phyloP scores from a whole-genome alignment of 1,140 invertebrate species.

The Penaeus indicus region DNA sequence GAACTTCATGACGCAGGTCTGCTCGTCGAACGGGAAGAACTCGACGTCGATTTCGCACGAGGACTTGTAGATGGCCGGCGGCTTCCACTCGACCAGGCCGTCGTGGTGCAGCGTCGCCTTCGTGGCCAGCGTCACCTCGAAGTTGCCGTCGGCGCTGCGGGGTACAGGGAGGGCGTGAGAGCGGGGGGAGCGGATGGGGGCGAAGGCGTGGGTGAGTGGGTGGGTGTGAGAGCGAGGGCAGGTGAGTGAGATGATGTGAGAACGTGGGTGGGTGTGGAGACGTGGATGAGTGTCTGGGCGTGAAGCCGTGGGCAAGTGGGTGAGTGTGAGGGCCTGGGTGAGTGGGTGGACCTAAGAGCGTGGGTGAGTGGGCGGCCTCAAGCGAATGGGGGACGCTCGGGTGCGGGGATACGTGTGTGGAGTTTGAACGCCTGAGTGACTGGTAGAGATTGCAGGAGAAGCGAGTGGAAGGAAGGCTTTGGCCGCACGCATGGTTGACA shows the following conservation, averaged over 20 bases:
- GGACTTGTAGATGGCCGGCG: conserved; percentile 57
- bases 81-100: conserved; percentile 57
- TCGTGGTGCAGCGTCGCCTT: conserved; percentile 52
- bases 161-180: too few relatives aligned
- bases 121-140: conserved; percentile 54
- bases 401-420: too few relatives aligned
- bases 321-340: too few relatives aligned
- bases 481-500: too few relatives aligned
- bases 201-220: background rate
- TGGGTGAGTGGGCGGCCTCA: too few relatives aligned
- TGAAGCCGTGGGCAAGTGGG: too few relatives aligned
- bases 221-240: background rate
- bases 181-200: background rate
- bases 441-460: too few relatives aligned
- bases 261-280: background rate
- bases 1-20: conserved; percentile 60
- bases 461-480: too few relatives aligned
- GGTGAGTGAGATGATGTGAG: conserved; percentile 17
- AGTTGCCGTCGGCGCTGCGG: conserved; percentile 41
- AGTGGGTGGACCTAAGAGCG: too few relatives aligned
- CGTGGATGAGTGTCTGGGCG: too few relatives aligned
- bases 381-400: too few relatives aligned
- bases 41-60: conserved; percentile 58
- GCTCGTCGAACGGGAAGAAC: conserved; percentile 58
- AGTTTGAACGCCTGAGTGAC: too few relatives aligned